Conservation (phyloP, 2,797 vertebrate species). For the Myotis findleyi region DNA sequence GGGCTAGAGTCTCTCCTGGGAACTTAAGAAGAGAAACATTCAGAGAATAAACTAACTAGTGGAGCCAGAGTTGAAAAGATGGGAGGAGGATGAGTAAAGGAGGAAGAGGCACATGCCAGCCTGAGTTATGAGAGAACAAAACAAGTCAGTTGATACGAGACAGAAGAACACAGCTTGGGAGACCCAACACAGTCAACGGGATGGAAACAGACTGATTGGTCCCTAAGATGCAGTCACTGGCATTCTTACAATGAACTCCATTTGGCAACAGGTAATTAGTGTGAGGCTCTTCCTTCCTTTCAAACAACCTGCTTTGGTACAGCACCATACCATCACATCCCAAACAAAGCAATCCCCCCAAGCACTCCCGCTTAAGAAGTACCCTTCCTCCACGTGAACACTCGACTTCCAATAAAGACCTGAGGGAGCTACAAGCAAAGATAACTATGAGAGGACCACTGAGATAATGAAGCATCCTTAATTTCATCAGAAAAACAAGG, state of each 20-base stretch:
- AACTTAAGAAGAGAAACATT: not conserved
- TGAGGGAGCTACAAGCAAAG: not conserved
- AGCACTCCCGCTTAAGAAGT: not conserved
- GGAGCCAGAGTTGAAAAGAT: not conserved
- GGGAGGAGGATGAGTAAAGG: not conserved
- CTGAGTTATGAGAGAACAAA: not conserved
- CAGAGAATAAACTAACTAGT: not conserved
- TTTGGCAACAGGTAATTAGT: not conserved
- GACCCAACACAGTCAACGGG: not conserved
- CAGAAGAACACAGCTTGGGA: not conserved
- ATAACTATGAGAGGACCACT: not conserved
- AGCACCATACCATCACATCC: not conserved
- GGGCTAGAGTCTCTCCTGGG: not conserved
- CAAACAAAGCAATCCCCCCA: not conserved
- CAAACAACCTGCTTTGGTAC: not conserved
- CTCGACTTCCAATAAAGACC: not conserved
- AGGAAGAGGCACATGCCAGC: not conserved
- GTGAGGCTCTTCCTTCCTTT: not conserved
- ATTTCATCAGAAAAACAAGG: slow-evolving; percentile 12
- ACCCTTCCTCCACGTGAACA: not conserved
- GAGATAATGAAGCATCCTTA: not conserved
- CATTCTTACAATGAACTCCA: not conserved
- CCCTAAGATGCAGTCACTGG: not conserved
- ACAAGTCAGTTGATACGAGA: not conserved
- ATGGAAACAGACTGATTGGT: not conserved